phyloP scores from a whole-genome alignment of 2,888 invertebrate species.

The Eutolmus rufibarbis region DNA sequence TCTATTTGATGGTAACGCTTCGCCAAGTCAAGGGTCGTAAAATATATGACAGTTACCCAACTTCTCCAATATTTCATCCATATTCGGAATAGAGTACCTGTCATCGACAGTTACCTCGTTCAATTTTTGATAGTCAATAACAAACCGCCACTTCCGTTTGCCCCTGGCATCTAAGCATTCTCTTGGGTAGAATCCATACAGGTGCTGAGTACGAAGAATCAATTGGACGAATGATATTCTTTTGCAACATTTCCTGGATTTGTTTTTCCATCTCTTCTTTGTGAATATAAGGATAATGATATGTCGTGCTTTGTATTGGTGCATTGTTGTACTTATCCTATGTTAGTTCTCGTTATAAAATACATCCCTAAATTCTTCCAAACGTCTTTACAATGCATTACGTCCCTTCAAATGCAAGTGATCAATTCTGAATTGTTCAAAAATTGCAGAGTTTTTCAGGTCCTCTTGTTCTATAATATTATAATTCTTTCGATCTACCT shows the following conservation, averaged over 20 bases:
- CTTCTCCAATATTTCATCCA: slow-evolving; percentile 40
- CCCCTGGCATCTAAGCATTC: slow-evolving; percentile 44
- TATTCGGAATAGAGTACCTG: slow-evolving; percentile 46
- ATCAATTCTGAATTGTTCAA: background rate
- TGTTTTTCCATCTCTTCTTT: background rate
- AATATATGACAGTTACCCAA: slow-evolving; percentile 7
- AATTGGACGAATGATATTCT: background rate
- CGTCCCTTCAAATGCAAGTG: slow-evolving; percentile 16
- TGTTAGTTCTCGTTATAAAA: background rate
- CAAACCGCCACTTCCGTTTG: slow-evolving; percentile 46
- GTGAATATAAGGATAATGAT: background rate
- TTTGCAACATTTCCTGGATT: background rate
- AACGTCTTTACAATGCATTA: background rate
- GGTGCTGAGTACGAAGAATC: slow-evolving; percentile 41
- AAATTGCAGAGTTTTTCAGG: background rate
- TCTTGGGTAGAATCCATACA: slow-evolving; percentile 49
- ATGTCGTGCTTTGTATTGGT: slow-evolving; percentile 3
- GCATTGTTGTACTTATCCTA: slow-evolving; percentile 15
- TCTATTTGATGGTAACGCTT: slow-evolving; percentile 43
- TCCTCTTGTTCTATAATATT: background rate
- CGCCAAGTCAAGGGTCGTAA: slow-evolving; percentile 17
- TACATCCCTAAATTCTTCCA: background rate
- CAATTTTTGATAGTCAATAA: slow-evolving; percentile 47
- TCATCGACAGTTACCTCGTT: slow-evolving; percentile 47
- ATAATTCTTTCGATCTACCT: background rate